A percentile compares a stretch with the other conserved stretches of the same genome.
Evolutionary conservation across 1,140 invertebrate species (phyloP).

Genomic region (Catajapyx aquilonaris): DNA sequence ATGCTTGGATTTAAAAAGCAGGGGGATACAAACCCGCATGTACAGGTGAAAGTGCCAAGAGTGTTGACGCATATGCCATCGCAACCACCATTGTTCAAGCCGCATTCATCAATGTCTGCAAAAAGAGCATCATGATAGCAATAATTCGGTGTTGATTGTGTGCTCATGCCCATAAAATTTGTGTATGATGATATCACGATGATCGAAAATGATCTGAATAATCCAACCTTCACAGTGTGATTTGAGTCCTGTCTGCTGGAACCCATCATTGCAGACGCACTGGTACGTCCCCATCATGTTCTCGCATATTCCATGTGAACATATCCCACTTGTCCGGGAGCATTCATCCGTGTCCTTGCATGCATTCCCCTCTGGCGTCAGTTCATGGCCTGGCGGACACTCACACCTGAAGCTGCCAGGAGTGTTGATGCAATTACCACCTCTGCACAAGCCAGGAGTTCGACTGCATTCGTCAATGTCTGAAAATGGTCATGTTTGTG

Average conservation of each 20-base stretch:
- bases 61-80: constrained; percentile 38
- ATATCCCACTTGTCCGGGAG: constrained; percentile 59
- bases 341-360: constrained; percentile 47
- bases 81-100: constrained; percentile 35
- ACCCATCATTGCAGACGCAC: constrained; percentile 64
- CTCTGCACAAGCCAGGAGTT: constrained; percentile 40
- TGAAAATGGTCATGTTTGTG: too few relatives aligned
- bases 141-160: not conserved
- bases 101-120: constrained; percentile 42
- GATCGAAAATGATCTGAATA: too few relatives aligned
- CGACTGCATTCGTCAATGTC: constrained; percentile 66
- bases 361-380: constrained; percentile 34
- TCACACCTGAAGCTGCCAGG: constrained; percentile 45
- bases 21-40: constrained; percentile 21
- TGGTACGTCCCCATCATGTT: constrained; percentile 73
- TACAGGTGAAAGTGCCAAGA: constrained; percentile 30
- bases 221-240: constrained; percentile 38
- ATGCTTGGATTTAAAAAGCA: not conserved
- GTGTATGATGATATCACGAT: too few relatives aligned
- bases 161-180: too few relatives aligned
- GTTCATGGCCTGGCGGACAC: constrained; percentile 43
- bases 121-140: constrained; percentile 9
- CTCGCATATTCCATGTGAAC: constrained; percentile 64
- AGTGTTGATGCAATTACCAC: constrained; percentile 41
- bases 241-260: constrained; percentile 38